These are phyloP conservation scores for Rhynchophorus ferrugineus DNA, from an alignment of 1,140 invertebrate genomes.

Conservation along the genomic window DNA sequence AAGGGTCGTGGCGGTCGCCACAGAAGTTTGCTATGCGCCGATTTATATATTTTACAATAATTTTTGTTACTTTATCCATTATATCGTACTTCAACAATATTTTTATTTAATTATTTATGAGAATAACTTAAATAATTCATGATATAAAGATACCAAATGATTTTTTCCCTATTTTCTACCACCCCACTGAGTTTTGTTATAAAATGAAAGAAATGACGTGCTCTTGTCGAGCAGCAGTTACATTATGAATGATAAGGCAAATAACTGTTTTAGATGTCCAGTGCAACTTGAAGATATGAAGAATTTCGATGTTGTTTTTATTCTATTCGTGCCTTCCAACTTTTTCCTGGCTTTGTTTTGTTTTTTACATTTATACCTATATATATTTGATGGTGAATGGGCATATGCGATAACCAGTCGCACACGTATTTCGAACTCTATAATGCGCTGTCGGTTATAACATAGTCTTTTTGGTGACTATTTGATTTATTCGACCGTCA, in stretches of 20 bases:
- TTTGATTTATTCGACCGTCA: not conserved
- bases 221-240: constrained; percentile 3
- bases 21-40: too few relatives aligned
- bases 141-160: too few relatives aligned
- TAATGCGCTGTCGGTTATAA: constrained; percentile 27
- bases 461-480: constrained; percentile 16
- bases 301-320: constrained; percentile 18
- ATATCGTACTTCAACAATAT: too few relatives aligned
- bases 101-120: too few relatives aligned
- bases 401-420: constrained; percentile 32
- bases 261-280: constrained; percentile 31
- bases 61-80: too few relatives aligned
- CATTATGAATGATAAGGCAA: constrained; percentile 5
- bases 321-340: not conserved
- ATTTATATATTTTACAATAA: too few relatives aligned
- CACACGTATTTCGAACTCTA: constrained; percentile 20
- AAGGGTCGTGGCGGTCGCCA: too few relatives aligned
- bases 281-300: constrained; percentile 25
- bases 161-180: too few relatives aligned
- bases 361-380: constrained; percentile 8
- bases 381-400: constrained; percentile 26
- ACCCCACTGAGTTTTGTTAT: too few relatives aligned
- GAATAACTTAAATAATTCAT: too few relatives aligned
- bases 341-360: constrained; percentile 1
- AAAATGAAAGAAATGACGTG: too few relatives aligned